Base-by-base conservation (phyloP, 2,888 invertebrate species). In the Vannuccia rotundouncinata region DNA sequence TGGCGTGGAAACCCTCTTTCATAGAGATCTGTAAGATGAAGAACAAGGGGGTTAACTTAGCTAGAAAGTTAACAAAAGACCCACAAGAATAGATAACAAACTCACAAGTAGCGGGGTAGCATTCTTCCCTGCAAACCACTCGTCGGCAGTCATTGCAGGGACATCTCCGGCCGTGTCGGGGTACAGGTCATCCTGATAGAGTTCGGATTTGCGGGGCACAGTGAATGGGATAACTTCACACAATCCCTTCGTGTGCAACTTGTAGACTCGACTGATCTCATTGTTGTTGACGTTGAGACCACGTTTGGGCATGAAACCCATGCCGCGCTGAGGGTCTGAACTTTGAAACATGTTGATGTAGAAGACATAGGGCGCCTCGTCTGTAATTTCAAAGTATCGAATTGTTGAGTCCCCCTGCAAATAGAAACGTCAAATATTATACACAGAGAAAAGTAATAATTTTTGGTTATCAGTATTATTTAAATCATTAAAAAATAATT, bases 141-240 rank as follows among this genome's bases (percentile, higher is more conserved):
- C 95, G 82, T 92, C 92, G 1, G 95, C 94, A 0, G 93, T 91
- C 1, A 96, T 89, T 0, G 94, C 92, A 0, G 95, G 93, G 78
- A 91, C 90, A 0, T 93, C 92, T 13, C 93, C 92, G n/a, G 92
- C 91, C 0, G 96, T 96, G 87, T 96, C 95, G 0, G 97, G 96
- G 88, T 95, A 97, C 74, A 97, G 89, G 88, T 97, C 96, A 85
- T 94, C 94, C 91, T 82, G 79, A 27, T 59, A 84, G 28, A 2
- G 60, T 77, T 85, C 85, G 85, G 91, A 91, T 90, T 96, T 96
- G 84, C 97, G 90, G 27, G 97, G 96, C 82, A 96, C 96, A 83
- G 95, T 94, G 93, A 97, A 95, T 76, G 94, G 92, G 83, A 96
- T 93, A 60, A 95, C 94, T 86, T 97, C 96, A 88, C 95, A 94